These are phyloP conservation scores for Ptiloglossa arizonensis DNA, from an alignment of 1,140 invertebrate species.

Conservation along the genomic window DNA sequence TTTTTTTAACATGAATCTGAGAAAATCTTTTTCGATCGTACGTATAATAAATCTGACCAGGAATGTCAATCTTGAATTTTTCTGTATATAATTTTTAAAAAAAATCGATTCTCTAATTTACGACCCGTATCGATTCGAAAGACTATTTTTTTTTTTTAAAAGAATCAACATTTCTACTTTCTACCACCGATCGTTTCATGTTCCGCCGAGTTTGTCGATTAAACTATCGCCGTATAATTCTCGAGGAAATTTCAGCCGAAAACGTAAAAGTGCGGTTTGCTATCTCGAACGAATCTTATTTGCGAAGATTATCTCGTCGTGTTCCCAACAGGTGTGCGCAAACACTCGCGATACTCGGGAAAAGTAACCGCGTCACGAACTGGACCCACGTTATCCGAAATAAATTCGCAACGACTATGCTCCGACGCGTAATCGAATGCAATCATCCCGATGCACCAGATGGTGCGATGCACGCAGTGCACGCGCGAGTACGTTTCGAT, in stretches of 20 bases:
- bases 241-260: not conserved
- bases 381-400: not conserved
- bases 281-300: not conserved
- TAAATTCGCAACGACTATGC: constrained; percentile 1
- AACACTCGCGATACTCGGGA: too few species aligned
- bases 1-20: too few species aligned
- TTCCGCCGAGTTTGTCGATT: too few species aligned
- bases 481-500: not conserved
- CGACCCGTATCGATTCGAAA: too few species aligned
- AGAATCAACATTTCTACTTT: too few species aligned
- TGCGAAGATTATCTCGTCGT: not conserved
- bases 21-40: too few species aligned
- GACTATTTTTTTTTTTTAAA: too few species aligned
- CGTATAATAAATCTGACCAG: too few species aligned
- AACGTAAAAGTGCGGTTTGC: not conserved
- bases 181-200: too few species aligned
- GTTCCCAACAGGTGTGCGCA: constrained; percentile 1
- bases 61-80: too few species aligned
- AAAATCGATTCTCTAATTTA: too few species aligned
- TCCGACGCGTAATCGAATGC: constrained; percentile 10
- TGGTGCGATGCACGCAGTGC: not conserved
- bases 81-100: too few species aligned
- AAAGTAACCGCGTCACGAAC: not conserved
- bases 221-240: not conserved
- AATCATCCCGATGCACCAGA: not conserved